These are phyloP conservation scores for Tachysurus vachellii DNA, from an alignment of 2,113 vertebrate species.

Conservation along the genomic window DNA sequence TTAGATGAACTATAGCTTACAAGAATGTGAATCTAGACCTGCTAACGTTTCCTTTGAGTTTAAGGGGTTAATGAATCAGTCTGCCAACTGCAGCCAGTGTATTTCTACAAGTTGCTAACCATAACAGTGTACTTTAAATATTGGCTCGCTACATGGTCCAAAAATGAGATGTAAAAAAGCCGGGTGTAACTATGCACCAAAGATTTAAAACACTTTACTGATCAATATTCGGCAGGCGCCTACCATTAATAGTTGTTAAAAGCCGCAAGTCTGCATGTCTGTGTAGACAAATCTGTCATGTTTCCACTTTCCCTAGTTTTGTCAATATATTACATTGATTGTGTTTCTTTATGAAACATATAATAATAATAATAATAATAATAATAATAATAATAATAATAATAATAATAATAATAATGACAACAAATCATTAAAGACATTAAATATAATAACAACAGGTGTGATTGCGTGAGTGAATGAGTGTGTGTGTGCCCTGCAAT, in stretches of 20 bases:
- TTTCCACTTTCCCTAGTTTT: not conserved
- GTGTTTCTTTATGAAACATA: not conserved
- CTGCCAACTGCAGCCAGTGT: not conserved
- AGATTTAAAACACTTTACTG: slow-evolving; percentile 16
- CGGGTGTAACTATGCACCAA: slow-evolving; percentile 9
- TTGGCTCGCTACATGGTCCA: not conserved
- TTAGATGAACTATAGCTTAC: not conserved
- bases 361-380: not conserved
- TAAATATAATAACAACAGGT: too few relatives aligned
- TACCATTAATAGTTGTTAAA: slow-evolving; percentile 10
- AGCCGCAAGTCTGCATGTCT: slow-evolving; percentile 26
- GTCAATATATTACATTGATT: not conserved
- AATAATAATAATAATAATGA: too few relatives aligned
- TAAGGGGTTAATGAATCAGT: not conserved
- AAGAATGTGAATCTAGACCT: not conserved
- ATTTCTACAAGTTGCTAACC: not conserved
- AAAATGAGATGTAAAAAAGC: not conserved
- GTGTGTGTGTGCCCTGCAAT: too few relatives aligned
- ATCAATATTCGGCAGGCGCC: slow-evolving; percentile 19
- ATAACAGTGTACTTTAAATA: not conserved
- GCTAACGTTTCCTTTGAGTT: not conserved
- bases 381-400: not conserved
- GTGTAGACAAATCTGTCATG: not conserved
- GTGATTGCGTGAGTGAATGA: too few relatives aligned
- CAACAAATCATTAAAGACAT: too few relatives aligned